These are phyloP conservation scores for Rambutsinella grinnellia DNA, from an alignment of 2,888 invertebrate genomes.

Conservation along the genomic window DNA sequence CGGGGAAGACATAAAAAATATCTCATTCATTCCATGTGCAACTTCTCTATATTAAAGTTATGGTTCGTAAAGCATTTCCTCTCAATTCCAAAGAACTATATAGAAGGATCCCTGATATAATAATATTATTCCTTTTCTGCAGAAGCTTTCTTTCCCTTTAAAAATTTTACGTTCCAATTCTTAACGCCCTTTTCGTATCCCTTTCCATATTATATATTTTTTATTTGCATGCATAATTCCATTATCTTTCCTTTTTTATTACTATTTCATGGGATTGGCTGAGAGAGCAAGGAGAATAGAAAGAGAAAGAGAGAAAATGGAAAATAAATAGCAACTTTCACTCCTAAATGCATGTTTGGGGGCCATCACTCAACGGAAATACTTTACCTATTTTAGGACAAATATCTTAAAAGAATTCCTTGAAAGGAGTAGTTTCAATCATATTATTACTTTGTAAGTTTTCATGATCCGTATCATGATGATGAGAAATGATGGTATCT, in stretches of 20 bases:
- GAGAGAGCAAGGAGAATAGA: not conserved
- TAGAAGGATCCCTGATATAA: no score
- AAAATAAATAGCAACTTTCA: not conserved
- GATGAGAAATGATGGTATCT: not conserved
- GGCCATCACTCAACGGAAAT: no score
- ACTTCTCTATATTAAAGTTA: not conserved
- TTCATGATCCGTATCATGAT: not conserved
- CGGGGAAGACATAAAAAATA: no score
- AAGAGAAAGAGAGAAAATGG: not conserved
- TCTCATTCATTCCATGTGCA: no score
- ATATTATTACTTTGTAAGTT: not conserved
- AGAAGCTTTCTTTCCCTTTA: not conserved
- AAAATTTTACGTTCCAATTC: not conserved
- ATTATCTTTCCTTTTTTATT: slow-evolving; percentile 37
- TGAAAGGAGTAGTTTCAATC: not conserved
- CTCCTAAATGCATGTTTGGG: no score
- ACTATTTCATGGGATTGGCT: slow-evolving; percentile 29
- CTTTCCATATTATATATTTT: slow-evolving; percentile 8
- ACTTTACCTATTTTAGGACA: no score
- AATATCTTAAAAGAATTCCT: not conserved
- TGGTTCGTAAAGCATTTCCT: not conserved
- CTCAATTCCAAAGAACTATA: no score
- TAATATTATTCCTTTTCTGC: not conserved
- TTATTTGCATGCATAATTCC: slow-evolving; percentile 36
- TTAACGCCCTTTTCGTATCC: not conserved